These are phyloP conservation scores for Drosophila neotestacea DNA, from an alignment of 2,888 invertebrate genomes.

Conservation along the genomic window DNA sequence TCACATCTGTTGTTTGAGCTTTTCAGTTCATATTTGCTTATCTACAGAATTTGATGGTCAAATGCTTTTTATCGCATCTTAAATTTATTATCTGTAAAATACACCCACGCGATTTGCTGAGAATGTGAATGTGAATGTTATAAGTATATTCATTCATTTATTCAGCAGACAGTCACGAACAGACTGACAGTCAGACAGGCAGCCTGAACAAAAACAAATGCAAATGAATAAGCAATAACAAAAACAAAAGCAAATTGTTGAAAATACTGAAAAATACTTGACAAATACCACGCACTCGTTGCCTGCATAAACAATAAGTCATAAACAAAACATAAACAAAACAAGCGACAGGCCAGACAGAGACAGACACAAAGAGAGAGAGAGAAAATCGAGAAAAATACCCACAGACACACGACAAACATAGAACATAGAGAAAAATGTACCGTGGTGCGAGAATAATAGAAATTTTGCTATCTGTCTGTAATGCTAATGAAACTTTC, in stretches of 20 bases:
- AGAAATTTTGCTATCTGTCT: not conserved
- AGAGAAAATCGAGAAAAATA: constrained; percentile 23
- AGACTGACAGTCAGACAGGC: constrained; percentile 19
- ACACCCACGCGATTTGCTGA: constrained; percentile 68
- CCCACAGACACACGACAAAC: constrained; percentile 32
- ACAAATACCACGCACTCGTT: constrained; percentile 60
- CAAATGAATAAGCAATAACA: constrained; percentile 29
- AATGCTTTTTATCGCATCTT: constrained; percentile 66
- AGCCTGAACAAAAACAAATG: constrained; percentile 36
- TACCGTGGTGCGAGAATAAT: constrained; percentile 32
- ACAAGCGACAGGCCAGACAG: constrained; percentile 25
- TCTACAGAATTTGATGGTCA: constrained; percentile 63
- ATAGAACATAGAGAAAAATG: constrained; percentile 30
- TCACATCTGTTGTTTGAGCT: constrained; percentile 35
- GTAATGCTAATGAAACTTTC: not conserved
- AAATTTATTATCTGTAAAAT: constrained; percentile 71
- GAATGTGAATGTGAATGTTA: constrained; percentile 44
- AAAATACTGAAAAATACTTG: constrained; percentile 62
- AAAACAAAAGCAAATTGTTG: constrained; percentile 24
- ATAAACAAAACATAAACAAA: constrained; percentile 57
- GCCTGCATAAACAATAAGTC: constrained; percentile 60
- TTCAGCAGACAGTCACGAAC: constrained; percentile 24
- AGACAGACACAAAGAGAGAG: constrained; percentile 5
- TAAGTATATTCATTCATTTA: constrained; percentile 29
- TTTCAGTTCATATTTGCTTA: constrained; percentile 60